These are phyloP conservation scores for Neuroterus valhalla DNA, from an alignment of 1,140 invertebrate genomes.

Conservation along the genomic window DNA sequence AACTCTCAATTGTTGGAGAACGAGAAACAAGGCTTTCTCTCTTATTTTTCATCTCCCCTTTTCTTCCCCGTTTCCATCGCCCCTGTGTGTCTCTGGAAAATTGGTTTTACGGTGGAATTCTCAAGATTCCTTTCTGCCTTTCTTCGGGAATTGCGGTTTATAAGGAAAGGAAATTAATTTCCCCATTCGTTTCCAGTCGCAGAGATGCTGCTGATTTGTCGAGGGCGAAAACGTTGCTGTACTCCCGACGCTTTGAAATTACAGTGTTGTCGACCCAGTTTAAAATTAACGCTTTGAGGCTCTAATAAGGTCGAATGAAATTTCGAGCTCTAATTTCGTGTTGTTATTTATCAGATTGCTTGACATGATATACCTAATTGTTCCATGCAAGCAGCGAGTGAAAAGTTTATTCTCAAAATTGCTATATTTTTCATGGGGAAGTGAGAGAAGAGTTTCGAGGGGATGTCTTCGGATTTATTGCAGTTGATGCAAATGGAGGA, in stretches of 20 bases:
- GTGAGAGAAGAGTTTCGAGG: no score
- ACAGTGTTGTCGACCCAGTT: background rate
- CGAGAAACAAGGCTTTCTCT: slow-evolving; percentile 41
- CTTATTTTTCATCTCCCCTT: slow-evolving; percentile 34
- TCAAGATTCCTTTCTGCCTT: background rate
- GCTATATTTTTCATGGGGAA: no score
- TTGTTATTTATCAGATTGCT: no score
- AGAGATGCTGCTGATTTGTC: background rate
- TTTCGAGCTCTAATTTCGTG: slow-evolving; percentile 2
- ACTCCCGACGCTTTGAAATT: slow-evolving; percentile 1
- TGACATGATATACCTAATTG: no score
- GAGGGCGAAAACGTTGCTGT: slow-evolving; percentile 9
- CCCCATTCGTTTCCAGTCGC: background rate
- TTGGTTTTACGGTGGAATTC: slow-evolving; percentile 19
- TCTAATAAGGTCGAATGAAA: background rate
- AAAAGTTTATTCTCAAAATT: no score
- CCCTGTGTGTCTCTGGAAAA: background rate
- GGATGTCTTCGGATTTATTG: no score
- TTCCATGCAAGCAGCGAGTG: no score
- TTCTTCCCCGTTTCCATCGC: slow-evolving; percentile 2
- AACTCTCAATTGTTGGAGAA: slow-evolving; percentile 14
- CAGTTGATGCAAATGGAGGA: background rate
- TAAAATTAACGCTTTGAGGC: background rate
- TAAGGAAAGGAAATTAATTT: slow-evolving; percentile 20
- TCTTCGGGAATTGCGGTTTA: slow-evolving; percentile 10